Evolutionary conservation across 2,113 vertebrate genomes (phyloP).

Genomic region (Symphodus melops): DNA sequence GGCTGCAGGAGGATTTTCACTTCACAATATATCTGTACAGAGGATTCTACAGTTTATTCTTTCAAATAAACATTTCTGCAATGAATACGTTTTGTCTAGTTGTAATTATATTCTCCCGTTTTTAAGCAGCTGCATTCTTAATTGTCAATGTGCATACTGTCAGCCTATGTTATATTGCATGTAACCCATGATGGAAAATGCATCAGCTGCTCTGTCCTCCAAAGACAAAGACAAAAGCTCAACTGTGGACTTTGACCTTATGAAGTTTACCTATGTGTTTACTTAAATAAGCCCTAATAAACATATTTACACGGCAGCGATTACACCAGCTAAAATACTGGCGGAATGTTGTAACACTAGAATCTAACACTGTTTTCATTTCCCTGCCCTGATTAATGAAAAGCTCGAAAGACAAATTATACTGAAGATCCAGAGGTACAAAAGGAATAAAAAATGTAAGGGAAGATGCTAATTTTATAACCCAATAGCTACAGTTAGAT

Average conservation of each 20-base stretch:
- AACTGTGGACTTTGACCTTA: slow-evolving; percentile 34
- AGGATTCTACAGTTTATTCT: neutral
- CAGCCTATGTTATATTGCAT: neutral
- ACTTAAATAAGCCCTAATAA: neutral
- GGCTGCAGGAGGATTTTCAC: neutral
- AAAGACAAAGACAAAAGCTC: slow-evolving; percentile 11
- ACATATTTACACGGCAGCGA: neutral
- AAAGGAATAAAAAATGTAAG: neutral
- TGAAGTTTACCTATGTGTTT: neutral
- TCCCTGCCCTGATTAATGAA: no score
- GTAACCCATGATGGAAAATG: slow-evolving; percentile 4
- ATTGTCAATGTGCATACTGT: neutral
- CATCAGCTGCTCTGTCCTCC: slow-evolving; percentile 12
- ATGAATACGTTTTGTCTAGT: neutral
- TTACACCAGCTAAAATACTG: no score
- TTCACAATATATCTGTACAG: neutral
- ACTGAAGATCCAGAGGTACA: no score
- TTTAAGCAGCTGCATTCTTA: slow-evolving; percentile 7
- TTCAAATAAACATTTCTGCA: neutral
- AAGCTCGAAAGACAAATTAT: no score
- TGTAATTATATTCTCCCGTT: neutral
- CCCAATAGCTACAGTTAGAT: neutral
- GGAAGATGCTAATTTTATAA: neutral
- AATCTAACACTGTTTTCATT: no score
- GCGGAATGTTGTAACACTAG: no score